Percentiles rank a stretch among this genome's conserved stretches.
Evolutionary conservation across 2,888 invertebrate genomes (phyloP).

Genomic region (Creontiades dilutus): DNA sequence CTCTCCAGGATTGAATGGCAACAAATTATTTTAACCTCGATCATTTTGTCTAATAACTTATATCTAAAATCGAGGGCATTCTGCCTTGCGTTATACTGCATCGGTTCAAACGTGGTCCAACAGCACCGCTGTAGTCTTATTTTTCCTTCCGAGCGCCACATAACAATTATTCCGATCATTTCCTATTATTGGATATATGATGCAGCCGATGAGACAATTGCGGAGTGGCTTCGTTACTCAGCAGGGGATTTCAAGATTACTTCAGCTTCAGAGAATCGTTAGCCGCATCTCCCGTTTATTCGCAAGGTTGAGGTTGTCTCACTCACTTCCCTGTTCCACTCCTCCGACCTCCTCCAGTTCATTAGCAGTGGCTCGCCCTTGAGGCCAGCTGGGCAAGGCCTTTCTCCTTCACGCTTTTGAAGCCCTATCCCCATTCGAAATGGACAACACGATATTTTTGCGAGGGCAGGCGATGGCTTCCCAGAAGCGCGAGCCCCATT

Average conservation of each 20-base stretch:
- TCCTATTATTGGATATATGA: background rate
- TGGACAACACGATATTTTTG: background rate
- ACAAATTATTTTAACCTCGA: no score
- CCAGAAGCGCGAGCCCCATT: no score
- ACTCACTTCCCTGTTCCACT: background rate
- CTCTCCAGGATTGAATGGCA: no score
- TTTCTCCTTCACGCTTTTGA: background rate
- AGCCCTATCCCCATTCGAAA: background rate
- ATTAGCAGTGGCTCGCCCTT: background rate
- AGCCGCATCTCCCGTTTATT: background rate
- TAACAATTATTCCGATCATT: no score
- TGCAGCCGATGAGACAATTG: background rate
- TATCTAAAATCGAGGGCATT: no score
- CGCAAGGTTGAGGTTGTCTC: conserved; percentile 9
- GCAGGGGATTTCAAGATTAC: background rate
- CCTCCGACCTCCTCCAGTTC: background rate
- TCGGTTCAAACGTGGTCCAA: no score
- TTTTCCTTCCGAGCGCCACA: no score
- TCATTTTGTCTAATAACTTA: no score
- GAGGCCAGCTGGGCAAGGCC: background rate
- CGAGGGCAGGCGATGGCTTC: no score
- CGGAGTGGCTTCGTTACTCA: background rate
- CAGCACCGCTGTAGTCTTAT: no score
- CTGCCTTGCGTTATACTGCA: no score
- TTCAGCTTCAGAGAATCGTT: background rate